These are phyloP conservation scores for Apolygus lucorum DNA, from an alignment of 1,140 invertebrate genomes.

Conservation along the genomic window DNA sequence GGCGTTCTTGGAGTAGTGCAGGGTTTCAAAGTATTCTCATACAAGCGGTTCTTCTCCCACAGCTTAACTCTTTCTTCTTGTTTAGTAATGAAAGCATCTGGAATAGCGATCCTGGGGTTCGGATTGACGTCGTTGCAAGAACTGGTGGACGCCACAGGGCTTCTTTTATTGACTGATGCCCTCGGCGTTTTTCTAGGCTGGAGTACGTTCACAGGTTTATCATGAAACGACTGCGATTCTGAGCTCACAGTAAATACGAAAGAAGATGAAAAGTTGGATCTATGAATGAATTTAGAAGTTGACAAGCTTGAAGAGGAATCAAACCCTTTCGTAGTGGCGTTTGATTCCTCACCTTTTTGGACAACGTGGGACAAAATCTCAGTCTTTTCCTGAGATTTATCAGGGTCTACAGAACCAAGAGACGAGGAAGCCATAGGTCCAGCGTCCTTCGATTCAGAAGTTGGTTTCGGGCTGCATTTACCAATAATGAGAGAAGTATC, in stretches of 20 bases:
- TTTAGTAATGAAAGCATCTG: not conserved
- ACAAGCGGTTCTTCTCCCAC: not conserved
- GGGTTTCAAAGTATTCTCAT: not conserved
- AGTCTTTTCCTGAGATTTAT: too few relatives aligned
- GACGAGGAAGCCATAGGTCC: too few relatives aligned
- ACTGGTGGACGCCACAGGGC: not conserved
- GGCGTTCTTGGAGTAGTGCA: too few relatives aligned
- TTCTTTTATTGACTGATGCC: not conserved
- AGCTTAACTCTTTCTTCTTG: not conserved
- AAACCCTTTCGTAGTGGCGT: too few relatives aligned
- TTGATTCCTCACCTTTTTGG: too few relatives aligned
- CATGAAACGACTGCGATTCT: not conserved
- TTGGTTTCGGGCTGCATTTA: too few relatives aligned
- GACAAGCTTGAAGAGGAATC: too few relatives aligned
- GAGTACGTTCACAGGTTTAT: not conserved
- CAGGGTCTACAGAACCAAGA: too few relatives aligned
- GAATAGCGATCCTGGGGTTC: not conserved
- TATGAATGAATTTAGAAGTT: not conserved
- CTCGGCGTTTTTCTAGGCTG: conserved; percentile 3
- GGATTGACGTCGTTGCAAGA: not conserved
- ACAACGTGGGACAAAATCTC: too few relatives aligned
- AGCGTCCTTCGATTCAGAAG: too few relatives aligned
- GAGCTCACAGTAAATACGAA: not conserved
- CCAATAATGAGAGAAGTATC: too few relatives aligned
- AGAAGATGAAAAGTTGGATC: not conserved